phyloP scores from a whole-genome alignment of 1,140 invertebrate species.

The Colletes gigas region DNA sequence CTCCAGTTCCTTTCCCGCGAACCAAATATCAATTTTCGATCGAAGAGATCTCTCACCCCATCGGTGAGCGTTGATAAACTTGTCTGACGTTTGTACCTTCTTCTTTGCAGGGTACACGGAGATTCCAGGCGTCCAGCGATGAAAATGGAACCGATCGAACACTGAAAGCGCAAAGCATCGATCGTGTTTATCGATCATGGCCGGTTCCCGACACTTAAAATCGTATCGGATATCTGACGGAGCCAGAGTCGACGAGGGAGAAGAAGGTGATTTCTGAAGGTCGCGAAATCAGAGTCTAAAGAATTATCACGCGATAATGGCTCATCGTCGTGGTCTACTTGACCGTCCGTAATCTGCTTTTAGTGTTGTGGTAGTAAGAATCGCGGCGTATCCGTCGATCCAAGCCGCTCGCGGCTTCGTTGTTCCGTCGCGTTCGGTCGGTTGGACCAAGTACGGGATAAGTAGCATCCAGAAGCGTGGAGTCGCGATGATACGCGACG shows the following conservation, averaged over 20 bases:
- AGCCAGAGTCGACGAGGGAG: background rate
- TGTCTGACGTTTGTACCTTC: background rate
- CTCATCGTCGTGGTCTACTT: conserved; percentile 18
- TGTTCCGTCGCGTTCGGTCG: background rate
- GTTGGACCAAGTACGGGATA: background rate
- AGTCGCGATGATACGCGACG: conserved; percentile 8
- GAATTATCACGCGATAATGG: conserved; percentile 39
- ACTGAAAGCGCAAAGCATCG: background rate
- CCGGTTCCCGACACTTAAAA: conserved; percentile 13
- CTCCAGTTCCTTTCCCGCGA: no score
- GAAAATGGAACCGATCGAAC: background rate
- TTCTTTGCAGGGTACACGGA: background rate
- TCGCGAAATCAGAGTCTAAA: conserved; percentile 36
- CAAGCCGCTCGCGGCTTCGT: background rate
- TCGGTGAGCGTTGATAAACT: no score
- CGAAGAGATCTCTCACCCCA: no score
- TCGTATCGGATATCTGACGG: conserved; percentile 27
- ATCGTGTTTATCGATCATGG: conserved; percentile 1
- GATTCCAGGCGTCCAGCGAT: background rate
- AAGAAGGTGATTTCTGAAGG: conserved; percentile 41
- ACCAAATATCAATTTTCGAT: no score
- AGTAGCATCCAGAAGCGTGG: no score
- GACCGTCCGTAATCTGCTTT: conserved; percentile 35
- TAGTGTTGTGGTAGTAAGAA: conserved; percentile 41
- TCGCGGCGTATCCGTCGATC: conserved; percentile 1